A percentile compares a stretch with the other conserved stretches of the same genome.
phyloP scores from a whole-genome alignment of 2,113 vertebrate genomes.

The Otus sunia region DNA sequence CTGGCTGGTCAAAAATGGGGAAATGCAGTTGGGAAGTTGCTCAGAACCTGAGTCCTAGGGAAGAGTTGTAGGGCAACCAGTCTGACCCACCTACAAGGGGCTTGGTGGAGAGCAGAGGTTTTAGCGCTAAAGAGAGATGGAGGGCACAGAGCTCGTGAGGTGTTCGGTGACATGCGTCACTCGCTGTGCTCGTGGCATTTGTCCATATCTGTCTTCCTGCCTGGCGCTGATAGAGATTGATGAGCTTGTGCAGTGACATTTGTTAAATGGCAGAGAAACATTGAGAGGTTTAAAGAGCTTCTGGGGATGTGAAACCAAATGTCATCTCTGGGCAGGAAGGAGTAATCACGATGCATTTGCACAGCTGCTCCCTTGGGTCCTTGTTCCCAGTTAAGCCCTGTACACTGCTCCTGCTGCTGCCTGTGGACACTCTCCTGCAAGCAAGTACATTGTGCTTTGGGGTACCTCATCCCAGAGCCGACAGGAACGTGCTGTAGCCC shows the following conservation, averaged over 20 bases:
- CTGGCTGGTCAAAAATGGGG: neutral
- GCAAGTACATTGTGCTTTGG: neutral
- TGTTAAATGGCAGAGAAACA: slow-evolving; percentile 27
- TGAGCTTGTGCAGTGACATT: slow-evolving; percentile 52
- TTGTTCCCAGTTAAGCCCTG: neutral
- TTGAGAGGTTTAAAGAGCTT: neutral
- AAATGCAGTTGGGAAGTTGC: neutral
- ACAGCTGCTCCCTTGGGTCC: neutral
- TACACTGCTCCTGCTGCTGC: neutral
- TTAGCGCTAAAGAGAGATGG: neutral
- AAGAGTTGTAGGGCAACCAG: neutral
- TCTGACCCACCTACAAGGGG: neutral
- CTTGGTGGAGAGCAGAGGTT: neutral
- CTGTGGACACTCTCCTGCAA: neutral
- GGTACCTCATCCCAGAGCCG: neutral
- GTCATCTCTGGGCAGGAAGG: neutral
- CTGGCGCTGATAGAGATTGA: neutral
- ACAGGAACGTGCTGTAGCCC: neutral
- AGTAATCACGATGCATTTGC: neutral
- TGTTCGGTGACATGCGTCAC: neutral
- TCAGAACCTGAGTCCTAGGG: neutral
- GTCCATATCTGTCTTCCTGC: neutral
- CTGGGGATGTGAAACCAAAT: slow-evolving; percentile 6
- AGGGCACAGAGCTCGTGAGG: neutral
- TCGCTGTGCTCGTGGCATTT: neutral